Percentiles rank a stretch among this genome's conserved stretches.
phyloP scores from a whole-genome alignment of 2,888 invertebrate species.

The Sepiola atlantica region DNA sequence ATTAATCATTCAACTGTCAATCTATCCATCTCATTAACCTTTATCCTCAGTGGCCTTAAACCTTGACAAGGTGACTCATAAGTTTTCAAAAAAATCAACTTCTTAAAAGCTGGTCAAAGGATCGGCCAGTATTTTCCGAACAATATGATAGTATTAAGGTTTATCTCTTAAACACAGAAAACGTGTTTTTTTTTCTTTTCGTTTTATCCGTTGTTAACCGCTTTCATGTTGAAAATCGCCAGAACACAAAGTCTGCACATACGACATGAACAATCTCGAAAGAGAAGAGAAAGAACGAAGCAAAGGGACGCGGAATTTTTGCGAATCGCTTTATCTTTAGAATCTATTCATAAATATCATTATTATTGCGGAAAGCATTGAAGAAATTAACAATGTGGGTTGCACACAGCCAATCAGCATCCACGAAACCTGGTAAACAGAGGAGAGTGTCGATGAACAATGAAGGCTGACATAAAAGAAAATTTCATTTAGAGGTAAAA shows the following conservation, averaged over 20 bases:
- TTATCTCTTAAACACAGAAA: background rate
- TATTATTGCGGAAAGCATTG: background rate
- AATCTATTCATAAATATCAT: background rate
- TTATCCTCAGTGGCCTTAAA: too few relatives aligned
- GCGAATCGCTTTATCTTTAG: background rate
- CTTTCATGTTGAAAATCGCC: background rate
- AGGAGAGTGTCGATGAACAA: constrained; percentile 32
- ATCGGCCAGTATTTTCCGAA: too few relatives aligned
- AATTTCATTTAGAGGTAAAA: background rate
- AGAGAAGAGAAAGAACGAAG: background rate
- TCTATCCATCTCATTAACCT: too few relatives aligned
- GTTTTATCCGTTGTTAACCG: background rate
- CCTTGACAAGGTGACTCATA: too few relatives aligned
- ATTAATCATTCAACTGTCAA: too few relatives aligned
- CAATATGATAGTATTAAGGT: background rate
- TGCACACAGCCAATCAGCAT: background rate
- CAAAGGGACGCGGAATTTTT: background rate
- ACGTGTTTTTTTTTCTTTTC: background rate
- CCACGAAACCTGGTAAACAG: background rate
- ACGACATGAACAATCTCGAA: background rate
- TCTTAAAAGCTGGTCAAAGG: too few relatives aligned
- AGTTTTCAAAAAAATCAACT: too few relatives aligned
- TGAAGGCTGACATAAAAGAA: background rate
- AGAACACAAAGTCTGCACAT: background rate
- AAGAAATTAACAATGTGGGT: constrained; percentile 32